Conservation (phyloP, 2,888 invertebrate genomes). For the Spilarctia lutea region DNA sequence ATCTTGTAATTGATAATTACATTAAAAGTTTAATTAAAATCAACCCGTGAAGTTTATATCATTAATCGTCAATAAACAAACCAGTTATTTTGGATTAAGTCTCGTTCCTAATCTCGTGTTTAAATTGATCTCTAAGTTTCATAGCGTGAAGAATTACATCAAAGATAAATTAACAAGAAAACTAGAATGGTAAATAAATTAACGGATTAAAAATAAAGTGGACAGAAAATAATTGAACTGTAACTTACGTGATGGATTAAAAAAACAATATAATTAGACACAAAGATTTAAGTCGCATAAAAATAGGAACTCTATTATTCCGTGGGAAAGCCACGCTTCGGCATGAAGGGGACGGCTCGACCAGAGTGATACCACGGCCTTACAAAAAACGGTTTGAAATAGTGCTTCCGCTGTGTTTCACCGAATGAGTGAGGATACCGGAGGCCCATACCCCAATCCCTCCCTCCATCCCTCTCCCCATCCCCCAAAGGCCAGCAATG, state of each 20-base stretch:
- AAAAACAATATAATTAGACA: background rate
- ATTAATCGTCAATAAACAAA: constrained; percentile 41
- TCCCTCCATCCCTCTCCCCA: too few relatives aligned
- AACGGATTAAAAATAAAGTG: background rate
- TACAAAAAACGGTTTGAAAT: too few relatives aligned
- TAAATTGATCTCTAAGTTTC: constrained; percentile 38
- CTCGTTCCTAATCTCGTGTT: constrained; percentile 26
- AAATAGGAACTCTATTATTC: too few relatives aligned
- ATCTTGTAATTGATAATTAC: constrained; percentile 36
- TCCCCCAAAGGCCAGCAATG: too few relatives aligned
- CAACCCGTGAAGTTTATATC: constrained; percentile 37
- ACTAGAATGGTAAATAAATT: background rate
- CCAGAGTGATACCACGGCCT: too few relatives aligned
- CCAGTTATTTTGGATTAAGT: constrained; percentile 33
- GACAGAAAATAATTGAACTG: background rate
- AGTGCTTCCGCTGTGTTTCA: too few relatives aligned
- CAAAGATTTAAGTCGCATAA: too few relatives aligned
- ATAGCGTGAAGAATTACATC: constrained; percentile 20
- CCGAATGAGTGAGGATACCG: too few relatives aligned
- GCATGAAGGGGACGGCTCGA: too few relatives aligned
- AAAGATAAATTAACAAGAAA: background rate
- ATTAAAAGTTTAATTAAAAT: constrained; percentile 30
- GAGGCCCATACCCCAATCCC: too few relatives aligned
- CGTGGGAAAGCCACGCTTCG: too few relatives aligned
- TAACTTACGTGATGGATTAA: background rate